Evolutionary conservation across 2,113 vertebrate genomes (phyloP).

Genomic region (Psilopsiagon aymara): DNA sequence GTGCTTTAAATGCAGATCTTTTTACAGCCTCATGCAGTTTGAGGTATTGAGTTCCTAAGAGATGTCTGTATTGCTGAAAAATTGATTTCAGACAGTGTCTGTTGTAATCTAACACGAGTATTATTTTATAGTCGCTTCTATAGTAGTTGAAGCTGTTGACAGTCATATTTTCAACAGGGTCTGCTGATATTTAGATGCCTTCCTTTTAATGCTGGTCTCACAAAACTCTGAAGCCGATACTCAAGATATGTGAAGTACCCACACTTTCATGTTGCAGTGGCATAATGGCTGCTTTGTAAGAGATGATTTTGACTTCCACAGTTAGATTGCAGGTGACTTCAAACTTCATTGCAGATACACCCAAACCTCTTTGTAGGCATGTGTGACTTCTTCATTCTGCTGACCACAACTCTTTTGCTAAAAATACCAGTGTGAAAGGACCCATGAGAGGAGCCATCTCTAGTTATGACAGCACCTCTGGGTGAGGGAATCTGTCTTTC

Average conservation of each 20-base stretch:
- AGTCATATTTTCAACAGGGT: background rate
- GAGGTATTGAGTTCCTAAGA: background rate
- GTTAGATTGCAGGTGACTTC: background rate
- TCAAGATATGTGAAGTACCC: background rate
- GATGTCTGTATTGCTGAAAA: background rate
- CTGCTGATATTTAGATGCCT: background rate
- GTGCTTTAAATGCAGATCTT: background rate
- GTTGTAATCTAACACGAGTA: background rate
- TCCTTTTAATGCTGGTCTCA: background rate
- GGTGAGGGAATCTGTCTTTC: background rate
- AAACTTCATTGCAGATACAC: background rate
- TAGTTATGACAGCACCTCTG: background rate
- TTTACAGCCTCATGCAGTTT: background rate
- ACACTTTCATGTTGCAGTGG: background rate
- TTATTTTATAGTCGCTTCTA: background rate
- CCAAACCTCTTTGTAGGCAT: background rate
- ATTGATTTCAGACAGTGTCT: background rate
- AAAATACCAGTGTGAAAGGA: background rate
- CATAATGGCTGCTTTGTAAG: background rate
- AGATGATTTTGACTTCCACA: background rate
- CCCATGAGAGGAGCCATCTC: background rate
- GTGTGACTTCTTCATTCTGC: background rate
- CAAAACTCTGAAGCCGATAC: background rate
- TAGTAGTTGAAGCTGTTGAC: background rate
- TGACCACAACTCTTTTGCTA: background rate